Evolutionary conservation across 2,113 vertebrate genomes (phyloP).

Genomic region (Strigops habroptila): DNA sequence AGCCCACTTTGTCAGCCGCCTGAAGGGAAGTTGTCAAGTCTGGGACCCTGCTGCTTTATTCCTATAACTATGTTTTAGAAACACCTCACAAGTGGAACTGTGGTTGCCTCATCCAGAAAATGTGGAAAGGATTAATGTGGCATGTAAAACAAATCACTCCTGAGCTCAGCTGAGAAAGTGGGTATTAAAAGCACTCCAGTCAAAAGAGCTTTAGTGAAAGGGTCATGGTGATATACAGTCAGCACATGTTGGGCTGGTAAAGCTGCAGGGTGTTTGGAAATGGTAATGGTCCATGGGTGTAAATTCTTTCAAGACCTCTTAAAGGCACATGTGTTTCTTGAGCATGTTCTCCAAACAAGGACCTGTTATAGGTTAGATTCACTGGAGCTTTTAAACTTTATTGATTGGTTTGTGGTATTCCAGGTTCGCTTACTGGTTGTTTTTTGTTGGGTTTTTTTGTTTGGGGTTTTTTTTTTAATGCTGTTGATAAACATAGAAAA

Average conservation of each 20-base stretch:
- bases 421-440: slow-evolving; percentile 66
- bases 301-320: slow-evolving; percentile 88
- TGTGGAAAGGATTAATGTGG: slow-evolving; percentile 93
- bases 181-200: slow-evolving; percentile 85
- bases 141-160: slow-evolving; percentile 88
- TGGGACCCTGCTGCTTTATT: slow-evolving; percentile 84
- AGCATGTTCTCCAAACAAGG: slow-evolving; percentile 79
- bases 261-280: slow-evolving; percentile 84
- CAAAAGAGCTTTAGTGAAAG: slow-evolving; percentile 82
- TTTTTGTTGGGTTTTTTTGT: neutral
- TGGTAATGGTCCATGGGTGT: slow-evolving; percentile 86
- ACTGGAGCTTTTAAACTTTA: slow-evolving; percentile 79
- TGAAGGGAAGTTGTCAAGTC: slow-evolving; percentile 83
- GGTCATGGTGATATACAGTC: slow-evolving; percentile 80
- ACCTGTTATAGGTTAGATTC: slow-evolving; percentile 81
- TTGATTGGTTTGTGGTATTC: slow-evolving; percentile 75
- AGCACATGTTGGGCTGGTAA: slow-evolving; percentile 83
- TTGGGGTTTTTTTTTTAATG: neutral
- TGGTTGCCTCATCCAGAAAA: slow-evolving; percentile 87
- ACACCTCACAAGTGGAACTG: slow-evolving; percentile 86
- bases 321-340: slow-evolving; percentile 84
- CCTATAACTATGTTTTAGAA: slow-evolving; percentile 82
- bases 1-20: slow-evolving; percentile 77
- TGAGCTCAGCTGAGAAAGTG: slow-evolving; percentile 86
- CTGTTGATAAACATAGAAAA: slow-evolving; percentile 66